These are phyloP conservation scores for Ursus arctos DNA, from an alignment of 2,113 vertebrate genomes.

Conservation along the genomic window DNA sequence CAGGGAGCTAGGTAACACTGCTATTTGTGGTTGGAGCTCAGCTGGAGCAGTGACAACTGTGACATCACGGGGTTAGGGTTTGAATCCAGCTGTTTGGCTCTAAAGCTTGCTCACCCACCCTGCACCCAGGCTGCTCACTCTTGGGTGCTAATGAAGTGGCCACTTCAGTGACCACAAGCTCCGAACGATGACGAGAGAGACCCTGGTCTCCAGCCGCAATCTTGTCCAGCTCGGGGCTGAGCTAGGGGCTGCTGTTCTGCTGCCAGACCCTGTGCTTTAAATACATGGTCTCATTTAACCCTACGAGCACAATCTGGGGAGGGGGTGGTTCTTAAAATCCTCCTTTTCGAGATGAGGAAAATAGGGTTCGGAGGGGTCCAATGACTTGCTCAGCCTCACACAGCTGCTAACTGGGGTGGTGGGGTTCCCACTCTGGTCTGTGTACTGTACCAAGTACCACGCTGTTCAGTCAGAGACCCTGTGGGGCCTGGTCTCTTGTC, in stretches of 20 bases:
- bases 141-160: neutral
- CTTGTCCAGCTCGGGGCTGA: neutral
- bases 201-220: neutral
- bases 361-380: neutral
- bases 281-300: neutral
- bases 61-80: neutral
- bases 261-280: neutral
- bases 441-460: neutral
- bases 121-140: neutral
- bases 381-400: neutral
- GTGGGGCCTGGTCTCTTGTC: neutral
- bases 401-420: neutral
- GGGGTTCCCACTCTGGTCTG: neutral
- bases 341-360: neutral
- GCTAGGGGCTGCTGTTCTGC: neutral
- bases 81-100: neutral
- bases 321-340: neutral
- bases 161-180: neutral
- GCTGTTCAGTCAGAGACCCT: neutral
- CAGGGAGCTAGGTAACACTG: fast-evolving
- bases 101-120: fast-evolving
- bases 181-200: neutral
- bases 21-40: fast-evolving
- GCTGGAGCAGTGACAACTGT: fast-evolving
- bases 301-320: neutral